These are phyloP conservation scores for Premnoplex brunnescens DNA, from an alignment of 2,797 vertebrate genomes.

Conservation along the genomic window DNA sequence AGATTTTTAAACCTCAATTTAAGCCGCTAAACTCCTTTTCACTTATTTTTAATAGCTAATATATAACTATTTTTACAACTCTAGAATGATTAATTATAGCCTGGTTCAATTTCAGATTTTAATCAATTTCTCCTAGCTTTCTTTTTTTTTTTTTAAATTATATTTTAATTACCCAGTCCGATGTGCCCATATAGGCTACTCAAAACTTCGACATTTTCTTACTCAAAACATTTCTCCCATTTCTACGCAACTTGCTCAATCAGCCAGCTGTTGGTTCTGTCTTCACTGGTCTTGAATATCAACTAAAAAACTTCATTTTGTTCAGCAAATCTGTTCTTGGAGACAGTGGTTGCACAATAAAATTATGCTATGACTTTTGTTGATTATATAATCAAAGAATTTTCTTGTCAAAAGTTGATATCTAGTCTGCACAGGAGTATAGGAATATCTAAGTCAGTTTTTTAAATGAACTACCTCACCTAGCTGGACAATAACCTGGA, in stretches of 20 bases:
- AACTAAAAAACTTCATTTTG: neutral
- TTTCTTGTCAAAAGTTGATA: neutral
- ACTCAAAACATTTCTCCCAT: neutral
- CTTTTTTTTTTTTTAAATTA: neutral
- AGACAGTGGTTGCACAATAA: neutral
- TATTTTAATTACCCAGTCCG: neutral
- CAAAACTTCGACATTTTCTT: neutral
- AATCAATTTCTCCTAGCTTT: neutral
- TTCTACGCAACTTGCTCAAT: neutral
- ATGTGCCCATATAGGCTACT: neutral
- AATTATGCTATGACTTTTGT: neutral
- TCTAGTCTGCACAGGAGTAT: neutral
- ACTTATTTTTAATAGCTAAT: slow-evolving; percentile 20
- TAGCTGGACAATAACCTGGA: neutral
- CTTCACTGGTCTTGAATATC: neutral
- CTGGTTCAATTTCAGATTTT: neutral
- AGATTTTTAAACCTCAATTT: slow-evolving; percentile 49
- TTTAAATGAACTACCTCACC: neutral
- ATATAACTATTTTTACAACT: slow-evolving; percentile 17
- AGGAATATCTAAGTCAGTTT: neutral
- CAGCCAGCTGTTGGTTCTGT: neutral
- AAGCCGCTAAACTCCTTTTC: neutral
- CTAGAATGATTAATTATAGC: slow-evolving; percentile 15
- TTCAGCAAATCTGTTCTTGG: neutral
- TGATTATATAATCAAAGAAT: neutral